A percentile compares a stretch with the other conserved stretches of the same genome.
These are phyloP conservation scores for Zaprionus kolodkinae DNA, from an alignment of 1,140 invertebrate genomes.

Conservation along the genomic window DNA sequence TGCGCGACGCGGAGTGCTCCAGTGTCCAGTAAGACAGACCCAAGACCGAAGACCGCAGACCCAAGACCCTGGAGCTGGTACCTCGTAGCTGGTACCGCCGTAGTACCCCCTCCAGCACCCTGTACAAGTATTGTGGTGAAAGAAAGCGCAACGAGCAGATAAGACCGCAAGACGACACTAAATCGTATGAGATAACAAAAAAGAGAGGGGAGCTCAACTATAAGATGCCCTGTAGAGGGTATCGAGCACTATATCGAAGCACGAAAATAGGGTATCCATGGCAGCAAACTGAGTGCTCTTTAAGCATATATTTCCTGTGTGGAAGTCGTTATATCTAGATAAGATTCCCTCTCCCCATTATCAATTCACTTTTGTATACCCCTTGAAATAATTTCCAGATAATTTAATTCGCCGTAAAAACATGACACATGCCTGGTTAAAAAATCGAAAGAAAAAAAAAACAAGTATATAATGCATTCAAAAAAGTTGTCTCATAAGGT, in stretches of 20 bases:
- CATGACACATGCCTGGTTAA: constrained; percentile 63
- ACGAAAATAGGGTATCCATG: neutral
- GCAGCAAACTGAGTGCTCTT: neutral
- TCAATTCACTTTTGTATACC: constrained; percentile 16
- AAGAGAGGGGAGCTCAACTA: constrained; percentile 10
- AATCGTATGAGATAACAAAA: constrained; percentile 70
- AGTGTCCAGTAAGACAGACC: too few relatives aligned
- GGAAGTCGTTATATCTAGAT: neutral
- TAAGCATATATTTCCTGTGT: neutral
- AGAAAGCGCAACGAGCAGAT: constrained; percentile 73
- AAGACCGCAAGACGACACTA: constrained; percentile 76
- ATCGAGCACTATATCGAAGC: neutral
- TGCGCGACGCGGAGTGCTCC: constrained; percentile 41
- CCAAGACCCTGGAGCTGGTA: constrained; percentile 5
- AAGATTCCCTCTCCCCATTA: neutral
- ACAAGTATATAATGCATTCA: constrained; percentile 56
- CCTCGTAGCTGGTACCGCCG: neutral
- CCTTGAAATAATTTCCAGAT: constrained; percentile 38
- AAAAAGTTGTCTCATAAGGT: constrained; percentile 50
- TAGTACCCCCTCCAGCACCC: neutral
- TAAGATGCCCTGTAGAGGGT: neutral
- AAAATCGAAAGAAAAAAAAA: constrained; percentile 19
- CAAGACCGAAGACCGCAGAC: constrained; percentile 14
- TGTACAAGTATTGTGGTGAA: constrained; percentile 29
- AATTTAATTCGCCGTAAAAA: constrained; percentile 45